Base-by-base conservation (phyloP, 1,140 invertebrate species). In the Nautilus pompilius region DNA sequence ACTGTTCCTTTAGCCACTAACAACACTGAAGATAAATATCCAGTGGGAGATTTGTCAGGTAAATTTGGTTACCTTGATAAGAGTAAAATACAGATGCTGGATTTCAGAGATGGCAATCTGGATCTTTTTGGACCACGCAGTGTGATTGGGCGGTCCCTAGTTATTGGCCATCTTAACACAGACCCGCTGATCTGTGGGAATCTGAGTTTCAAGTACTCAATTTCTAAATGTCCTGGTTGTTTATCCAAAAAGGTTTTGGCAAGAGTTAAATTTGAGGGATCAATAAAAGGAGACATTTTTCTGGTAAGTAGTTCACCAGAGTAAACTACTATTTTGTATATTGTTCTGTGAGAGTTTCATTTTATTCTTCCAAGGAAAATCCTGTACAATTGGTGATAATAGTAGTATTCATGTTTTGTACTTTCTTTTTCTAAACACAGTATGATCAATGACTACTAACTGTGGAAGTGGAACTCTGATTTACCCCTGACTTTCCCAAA, bases 41-140 rank as follows among this genome's bases (percentile, higher is more conserved):
- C 49, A 6, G 29, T 53, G 49, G 49, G 49, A 5, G 49, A 53
- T 17, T 28, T 53, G 49, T 28, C 24, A 15, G 49, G 49, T 17
- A 53, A 53, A 26, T 53, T 53, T 53, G 49, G 49, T 53, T 53
- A 53, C 6, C 29, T 53, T 53, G 49, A 24, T 5, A 28, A 53
- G 24, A 22, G 49, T 28, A 28, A 28, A 20, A 2, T 28, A 0
- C 24, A 53, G 5, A 53, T 17, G 26, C 26, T 4, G 26, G 29
- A 17, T 28, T 28, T 53, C 24, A 22, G 49, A 53, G 49, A 53
- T 53, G 26, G 29, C 26, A 53, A 53, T 26, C 24, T 53, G 49
- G n/a, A 13, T 22, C 49, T 53, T 53, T 53, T 28, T 28, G 49
- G 49, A 20, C 49, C 49, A 28, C 15, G 24, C 5, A 24, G n/a